Base-by-base conservation (phyloP, 1,140 invertebrate genomes). In the Cardiocondyla obscurior region DNA sequence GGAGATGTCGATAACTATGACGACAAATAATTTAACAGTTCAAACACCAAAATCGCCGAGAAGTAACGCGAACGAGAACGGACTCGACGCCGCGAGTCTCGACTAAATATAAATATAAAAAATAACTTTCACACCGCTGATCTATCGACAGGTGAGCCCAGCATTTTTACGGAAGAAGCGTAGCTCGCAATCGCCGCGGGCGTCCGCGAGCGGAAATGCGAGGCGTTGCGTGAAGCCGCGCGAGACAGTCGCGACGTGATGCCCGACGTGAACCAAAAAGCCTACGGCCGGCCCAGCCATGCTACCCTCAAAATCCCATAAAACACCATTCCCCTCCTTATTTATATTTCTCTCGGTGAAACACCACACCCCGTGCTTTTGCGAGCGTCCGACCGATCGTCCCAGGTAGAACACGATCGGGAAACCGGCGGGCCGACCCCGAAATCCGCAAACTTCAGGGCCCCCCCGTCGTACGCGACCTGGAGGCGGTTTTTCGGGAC, bases 261-360 rank as follows among this genome's bases (percentile, higher is more conserved):
- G 62, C 46, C 53, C 53, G 22, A 67, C 74, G 62, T 62, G 49
- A 19, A 22, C 22, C 0, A 42, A 79, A 42, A 79, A 53, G 62
- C 46, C 28, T 62, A 39, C 46, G 33, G 53, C n/a, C 74, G 46
- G 36, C 10, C 58, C 28, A 64, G n/a, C 46, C 62, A 46, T 79
- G 64, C 42, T 79, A 67, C 82, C 85, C 76, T 88, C 84, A 62
- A 62, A 83, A 88, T 88, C 83, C 89, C 57, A 81, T 72, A 72
- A 81, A 67, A 81, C 76, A 69, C 72, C 65, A n/a, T 49, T 58
- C 28, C 64, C 60, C 58, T 62, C 72, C 55, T 49, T 73, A 81
- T 81, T 81, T 73, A 73, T 55, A 62, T 19, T 58, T 42, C 55
- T 22, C 46, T 55, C 74, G 46, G 22, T 36, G 74, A 67, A 79